Evolutionary conservation across 2,888 invertebrate genomes (phyloP), one percentile per base, ranked within the genome.

Genomic region (Eueremaeus valkanovi): DNA sequence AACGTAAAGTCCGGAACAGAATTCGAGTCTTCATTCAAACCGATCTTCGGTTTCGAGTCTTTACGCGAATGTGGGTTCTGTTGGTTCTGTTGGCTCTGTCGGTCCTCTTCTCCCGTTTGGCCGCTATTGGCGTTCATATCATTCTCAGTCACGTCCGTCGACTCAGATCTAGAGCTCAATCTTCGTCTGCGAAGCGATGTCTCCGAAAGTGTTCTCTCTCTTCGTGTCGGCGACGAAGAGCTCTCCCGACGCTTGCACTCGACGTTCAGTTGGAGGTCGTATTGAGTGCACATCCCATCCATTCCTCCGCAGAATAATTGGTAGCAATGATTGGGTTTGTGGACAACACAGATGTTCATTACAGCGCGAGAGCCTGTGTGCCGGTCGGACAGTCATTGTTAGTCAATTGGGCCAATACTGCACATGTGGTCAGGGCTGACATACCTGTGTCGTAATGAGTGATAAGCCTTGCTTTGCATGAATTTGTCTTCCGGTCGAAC

Each of bases 381-480:
- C 27, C 33, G 16, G 45, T 6, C 24, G 27, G 45, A 42, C 40
- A 42, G 6, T 29, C 3, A 40, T 40, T 40, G 13, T 9, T 40
- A 40, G 6, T 49, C 3, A 29, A 31, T 29, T 31, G 13, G 18
- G 21, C 3, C 21, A 18, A 55, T 55, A 9, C 3, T 18, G 18
- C 45, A 11, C 9, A 45, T 11, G 45, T 3, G 18, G 45, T 13
- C n/a, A n/a, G 24, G 21, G 3, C n/a, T 5, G 24, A 68, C 36
- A 61, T n/a, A 76, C 76, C 76, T 1, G 95, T 94, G 84, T 94
- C 93, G 82, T 93, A 91, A 74, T 93, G 87, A 82, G 92, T 89
- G 76, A 95, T 90, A 85, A 94, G 93, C 83, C 93, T 91, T 0
- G 93, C 93, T 75, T 92, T 87, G 82, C 93, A 92, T 11, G 78